Conservation (phyloP, 2,113 vertebrate species). For the Actinemys pallida region DNA sequence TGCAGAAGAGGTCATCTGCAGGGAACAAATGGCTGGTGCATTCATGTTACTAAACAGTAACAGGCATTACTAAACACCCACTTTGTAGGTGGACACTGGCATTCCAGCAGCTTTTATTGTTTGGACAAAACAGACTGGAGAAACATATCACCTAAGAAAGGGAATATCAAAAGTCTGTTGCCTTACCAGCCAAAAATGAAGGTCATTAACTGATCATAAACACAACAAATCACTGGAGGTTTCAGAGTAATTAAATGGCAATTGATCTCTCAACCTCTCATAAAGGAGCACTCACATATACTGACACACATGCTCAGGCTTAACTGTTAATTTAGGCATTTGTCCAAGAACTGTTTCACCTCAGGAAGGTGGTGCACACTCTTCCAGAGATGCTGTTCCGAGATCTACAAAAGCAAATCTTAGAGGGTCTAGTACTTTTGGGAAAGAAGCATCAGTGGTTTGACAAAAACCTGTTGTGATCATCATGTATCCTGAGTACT, state of each 20-base stretch:
- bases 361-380: background rate
- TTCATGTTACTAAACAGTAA: background rate
- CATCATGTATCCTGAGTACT: background rate
- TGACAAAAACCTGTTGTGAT: background rate
- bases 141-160: background rate
- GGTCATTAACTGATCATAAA: background rate
- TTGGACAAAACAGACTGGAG: background rate
- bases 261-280: background rate
- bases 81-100: background rate
- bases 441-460: background rate
- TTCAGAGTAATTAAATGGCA: background rate
- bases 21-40: background rate
- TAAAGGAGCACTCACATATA: background rate
- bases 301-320: fast-evolving
- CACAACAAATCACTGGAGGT: background rate
- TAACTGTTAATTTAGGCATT: background rate
- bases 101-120: background rate
- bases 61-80: background rate
- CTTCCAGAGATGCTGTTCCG: background rate
- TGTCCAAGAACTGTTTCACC: background rate
- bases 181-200: background rate
- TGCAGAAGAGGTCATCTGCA: background rate
- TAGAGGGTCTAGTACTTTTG: background rate
- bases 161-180: background rate
- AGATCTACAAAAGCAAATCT: background rate